Conservation (phyloP, 2,888 invertebrate species). For the Ophion costatus region DNA sequence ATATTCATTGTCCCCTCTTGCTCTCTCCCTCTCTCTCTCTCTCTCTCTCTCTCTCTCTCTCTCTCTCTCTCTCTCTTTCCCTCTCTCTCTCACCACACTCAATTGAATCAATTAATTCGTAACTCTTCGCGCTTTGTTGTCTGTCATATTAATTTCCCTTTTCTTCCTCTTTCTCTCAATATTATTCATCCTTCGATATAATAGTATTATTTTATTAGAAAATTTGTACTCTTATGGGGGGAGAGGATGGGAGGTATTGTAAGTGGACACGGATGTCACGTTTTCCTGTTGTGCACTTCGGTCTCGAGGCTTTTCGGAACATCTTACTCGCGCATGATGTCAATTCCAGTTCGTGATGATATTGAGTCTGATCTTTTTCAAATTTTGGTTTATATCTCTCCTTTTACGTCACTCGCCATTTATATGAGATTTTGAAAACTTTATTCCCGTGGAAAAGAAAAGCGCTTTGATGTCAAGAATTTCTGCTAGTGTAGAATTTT, state of each 20-base stretch:
- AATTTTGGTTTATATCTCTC: conserved; percentile 32
- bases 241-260: conserved; percentile 67
- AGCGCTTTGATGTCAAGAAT: conserved; percentile 4
- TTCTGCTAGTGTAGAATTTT: conserved; percentile 18
- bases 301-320: conserved; percentile 65
- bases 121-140: conserved; percentile 63
- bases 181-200: conserved; percentile 80
- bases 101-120: conserved; percentile 64
- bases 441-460: conserved; percentile 18
- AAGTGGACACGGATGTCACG: conserved; percentile 78
- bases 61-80: background rate
- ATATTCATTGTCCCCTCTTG: conserved; percentile 47
- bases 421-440: conserved; percentile 18
- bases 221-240: conserved; percentile 83
- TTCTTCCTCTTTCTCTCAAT: conserved; percentile 68
- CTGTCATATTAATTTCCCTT: conserved; percentile 64
- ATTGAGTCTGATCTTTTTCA: conserved; percentile 12
- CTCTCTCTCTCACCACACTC: conserved; percentile 65
- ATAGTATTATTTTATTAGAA: conserved; percentile 78
- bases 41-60: conserved; percentile 57
- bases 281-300: conserved; percentile 57
- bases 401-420: conserved; percentile 28
- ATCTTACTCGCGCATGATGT: conserved; percentile 70
- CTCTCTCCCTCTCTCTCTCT: conserved; percentile 52
- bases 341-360: conserved; percentile 68